Evolutionary conservation across 2,797 vertebrate species (phyloP).

Genomic region (Anas flavirostris): DNA sequence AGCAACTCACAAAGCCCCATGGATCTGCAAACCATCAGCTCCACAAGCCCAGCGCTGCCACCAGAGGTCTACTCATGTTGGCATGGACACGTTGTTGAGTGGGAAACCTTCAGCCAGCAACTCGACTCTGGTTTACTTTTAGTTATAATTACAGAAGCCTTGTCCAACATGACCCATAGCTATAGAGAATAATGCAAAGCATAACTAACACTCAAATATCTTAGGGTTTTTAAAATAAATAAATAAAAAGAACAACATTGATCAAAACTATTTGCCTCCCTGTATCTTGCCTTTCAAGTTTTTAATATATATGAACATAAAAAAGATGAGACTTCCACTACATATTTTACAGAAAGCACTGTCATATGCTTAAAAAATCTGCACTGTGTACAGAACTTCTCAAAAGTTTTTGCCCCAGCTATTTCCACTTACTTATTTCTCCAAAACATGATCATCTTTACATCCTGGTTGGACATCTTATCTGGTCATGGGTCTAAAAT

Average conservation of each 20-base stretch:
- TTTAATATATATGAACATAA: neutral
- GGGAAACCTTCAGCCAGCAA: neutral
- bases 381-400: neutral
- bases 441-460: neutral
- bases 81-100: fast-evolving
- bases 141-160: neutral
- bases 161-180: neutral
- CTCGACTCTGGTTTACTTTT: neutral
- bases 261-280: neutral
- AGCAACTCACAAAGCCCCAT: neutral
- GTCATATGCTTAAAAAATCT: neutral
- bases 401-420: neutral
- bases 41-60: neutral
- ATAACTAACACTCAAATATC: neutral
- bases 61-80: neutral
- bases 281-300: neutral
- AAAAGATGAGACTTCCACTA: fast-evolving
- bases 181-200: neutral
- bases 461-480: neutral
- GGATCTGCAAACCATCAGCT: neutral
- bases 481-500: neutral
- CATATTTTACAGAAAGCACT: neutral
- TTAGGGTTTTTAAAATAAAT: neutral
- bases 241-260: no score
- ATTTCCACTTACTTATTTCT: neutral